Conservation (phyloP, 2,888 invertebrate species). For the Argyresthia albistria region DNA sequence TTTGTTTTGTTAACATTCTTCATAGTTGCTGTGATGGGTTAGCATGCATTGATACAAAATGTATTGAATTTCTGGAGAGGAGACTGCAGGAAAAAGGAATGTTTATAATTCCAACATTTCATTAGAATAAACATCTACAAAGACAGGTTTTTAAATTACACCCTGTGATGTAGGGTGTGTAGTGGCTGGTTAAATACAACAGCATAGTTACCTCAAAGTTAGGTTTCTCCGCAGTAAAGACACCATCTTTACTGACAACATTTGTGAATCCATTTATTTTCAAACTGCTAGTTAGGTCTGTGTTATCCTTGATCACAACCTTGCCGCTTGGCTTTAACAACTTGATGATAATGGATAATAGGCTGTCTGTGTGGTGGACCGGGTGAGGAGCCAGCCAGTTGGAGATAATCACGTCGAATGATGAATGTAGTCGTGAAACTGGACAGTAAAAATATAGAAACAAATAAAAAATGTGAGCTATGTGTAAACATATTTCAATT, state of each 20-base stretch:
- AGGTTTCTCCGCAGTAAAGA: constrained; percentile 74
- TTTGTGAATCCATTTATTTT: constrained; percentile 78
- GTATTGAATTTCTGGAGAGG: no score
- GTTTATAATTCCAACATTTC: no score
- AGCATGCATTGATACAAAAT: no score
- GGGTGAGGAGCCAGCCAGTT: constrained; percentile 54
- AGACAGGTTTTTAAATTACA: no score
- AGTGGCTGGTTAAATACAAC: neutral
- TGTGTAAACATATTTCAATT: neutral
- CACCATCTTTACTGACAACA: constrained; percentile 30
- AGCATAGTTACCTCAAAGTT: constrained; percentile 73
- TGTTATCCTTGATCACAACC: constrained; percentile 63
- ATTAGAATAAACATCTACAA: no score
- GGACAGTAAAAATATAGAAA: constrained; percentile 14
- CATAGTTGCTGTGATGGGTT: no score
- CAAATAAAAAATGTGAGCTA: constrained; percentile 1
- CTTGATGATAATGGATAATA: constrained; percentile 71
- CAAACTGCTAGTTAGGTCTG: constrained; percentile 58
- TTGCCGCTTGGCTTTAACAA: constrained; percentile 76
- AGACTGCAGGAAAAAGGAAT: no score
- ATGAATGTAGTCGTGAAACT: constrained; percentile 73
- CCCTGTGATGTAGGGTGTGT: no score
- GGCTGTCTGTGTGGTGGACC: constrained; percentile 44
- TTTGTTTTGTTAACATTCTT: no score
- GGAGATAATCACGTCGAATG: constrained; percentile 74